These are phyloP conservation scores for Synergus gifuensis DNA, from an alignment of 2,888 invertebrate species.

Conservation along the genomic window DNA sequence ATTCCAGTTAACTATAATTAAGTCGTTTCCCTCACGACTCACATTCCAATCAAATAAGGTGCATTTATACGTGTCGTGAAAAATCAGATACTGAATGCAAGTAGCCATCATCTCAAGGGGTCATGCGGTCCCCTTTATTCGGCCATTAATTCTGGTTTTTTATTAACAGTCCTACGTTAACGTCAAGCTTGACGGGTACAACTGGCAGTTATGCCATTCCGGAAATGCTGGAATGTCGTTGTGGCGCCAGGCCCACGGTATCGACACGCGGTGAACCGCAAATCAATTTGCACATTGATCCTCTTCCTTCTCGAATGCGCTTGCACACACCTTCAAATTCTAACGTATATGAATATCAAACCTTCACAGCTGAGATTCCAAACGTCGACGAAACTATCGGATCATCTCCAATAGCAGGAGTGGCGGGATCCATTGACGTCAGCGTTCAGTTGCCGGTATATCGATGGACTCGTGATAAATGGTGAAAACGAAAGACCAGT, in stretches of 20 bases:
- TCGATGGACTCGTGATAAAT: constrained; percentile 20
- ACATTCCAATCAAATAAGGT: constrained; percentile 19
- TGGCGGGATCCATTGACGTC: constrained; percentile 35
- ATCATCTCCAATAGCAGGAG: constrained; percentile 11
- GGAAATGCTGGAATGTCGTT: constrained; percentile 72
- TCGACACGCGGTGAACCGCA: constrained; percentile 69
- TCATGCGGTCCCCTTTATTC: constrained; percentile 11
- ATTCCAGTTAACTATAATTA: constrained; percentile 35
- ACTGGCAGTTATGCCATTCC: constrained; percentile 67
- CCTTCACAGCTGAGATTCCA: background rate
- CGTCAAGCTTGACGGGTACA: constrained; percentile 21
- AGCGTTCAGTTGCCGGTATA: constrained; percentile 9
- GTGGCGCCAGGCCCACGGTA: constrained; percentile 67
- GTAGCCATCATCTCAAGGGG: constrained; percentile 8
- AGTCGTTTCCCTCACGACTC: constrained; percentile 29
- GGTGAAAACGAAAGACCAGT: constrained; percentile 30
- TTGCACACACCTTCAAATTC: background rate
- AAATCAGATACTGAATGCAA: background rate
- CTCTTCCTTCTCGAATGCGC: constrained; percentile 41
- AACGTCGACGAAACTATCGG: constrained; percentile 23
- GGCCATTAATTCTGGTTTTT: constrained; percentile 21
- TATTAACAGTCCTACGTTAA: constrained; percentile 22
- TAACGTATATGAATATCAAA: background rate
- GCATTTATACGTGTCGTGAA: background rate
- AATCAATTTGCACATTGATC: constrained; percentile 68